Base-by-base conservation (phyloP, 2,113 vertebrate genomes). In the Gopherus flavomarginatus region DNA sequence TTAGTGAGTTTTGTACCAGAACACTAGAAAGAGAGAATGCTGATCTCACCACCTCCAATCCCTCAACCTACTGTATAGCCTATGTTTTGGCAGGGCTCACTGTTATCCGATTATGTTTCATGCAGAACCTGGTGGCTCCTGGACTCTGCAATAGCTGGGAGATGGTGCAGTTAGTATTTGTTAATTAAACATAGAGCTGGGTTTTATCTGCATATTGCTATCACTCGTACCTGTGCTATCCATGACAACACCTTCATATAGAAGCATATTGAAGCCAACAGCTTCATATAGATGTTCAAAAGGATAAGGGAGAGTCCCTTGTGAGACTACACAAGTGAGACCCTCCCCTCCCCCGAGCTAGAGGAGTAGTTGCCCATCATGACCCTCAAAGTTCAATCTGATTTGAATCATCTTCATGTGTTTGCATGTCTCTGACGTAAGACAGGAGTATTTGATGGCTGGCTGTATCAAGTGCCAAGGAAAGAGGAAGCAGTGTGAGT, bases 71-170 rank as follows among this genome's bases (percentile, higher is more conserved):
- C 47, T 69, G 4, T 83, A 89, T 94, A 79, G 89, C 94, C 56
- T 85, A 6, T 80, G 59, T 72, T 14, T 89, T 91, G 22, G 81
- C 14, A 83, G 29, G 69, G 26, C 8, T 81, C 2, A 86, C 27
- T 5, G 27, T 93, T 93, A 11, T 31, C 57, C n/a, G 59, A 54
- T 65, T 92, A 69, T 82, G 92, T 80, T 93, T 56, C 17, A 44
- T n/a, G 49, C 3, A 38, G 54, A 65, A 84, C 47, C 7, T 59
- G 53, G 27, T 77, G 22, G 9, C 75, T 93, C 86, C 42, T 21
- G 65, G 65, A 72, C 35, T 31, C 27, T 59, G 4, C 72, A 77
- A 27, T 47, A 47, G 69, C 38, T 24, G 69, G n/a, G 83, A 94
- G 87, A 91, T 82, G 1, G 84, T 50, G n/a, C 27, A 89, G 62